phyloP scores from a whole-genome alignment of 2,888 invertebrate genomes.

The Drosophila kokeensis region DNA sequence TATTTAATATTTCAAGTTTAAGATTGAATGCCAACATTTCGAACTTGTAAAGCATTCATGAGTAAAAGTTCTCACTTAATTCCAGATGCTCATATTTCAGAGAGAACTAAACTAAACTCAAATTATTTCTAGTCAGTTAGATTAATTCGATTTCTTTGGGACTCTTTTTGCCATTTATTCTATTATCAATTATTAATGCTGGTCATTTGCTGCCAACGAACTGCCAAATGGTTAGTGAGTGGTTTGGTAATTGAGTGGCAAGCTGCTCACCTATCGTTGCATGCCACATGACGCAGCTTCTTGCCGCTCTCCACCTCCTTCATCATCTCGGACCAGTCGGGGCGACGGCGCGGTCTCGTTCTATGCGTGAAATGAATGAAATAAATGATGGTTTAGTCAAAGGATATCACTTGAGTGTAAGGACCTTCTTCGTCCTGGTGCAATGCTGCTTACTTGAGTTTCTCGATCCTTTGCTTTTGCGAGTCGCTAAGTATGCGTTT shows the following conservation, averaged over 20 bases:
- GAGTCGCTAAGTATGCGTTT: conserved; percentile 87
- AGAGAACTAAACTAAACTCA: neutral
- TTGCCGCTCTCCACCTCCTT: conserved; percentile 94
- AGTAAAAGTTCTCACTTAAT: neutral
- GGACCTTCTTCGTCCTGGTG: neutral
- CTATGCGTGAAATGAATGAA: conserved; percentile 80
- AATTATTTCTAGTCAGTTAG: neutral
- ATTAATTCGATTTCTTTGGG: conserved; percentile 3
- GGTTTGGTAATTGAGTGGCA: conserved; percentile 1
- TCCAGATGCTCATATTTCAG: neutral
- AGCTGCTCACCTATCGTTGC: conserved; percentile 90
- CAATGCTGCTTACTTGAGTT: conserved; percentile 86
- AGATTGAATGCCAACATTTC: neutral
- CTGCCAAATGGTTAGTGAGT: neutral
- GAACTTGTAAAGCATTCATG: neutral
- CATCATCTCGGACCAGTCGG: conserved; percentile 96
- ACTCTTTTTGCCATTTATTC: neutral
- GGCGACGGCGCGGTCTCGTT: conserved; percentile 91
- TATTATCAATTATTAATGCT: conserved; percentile 18
- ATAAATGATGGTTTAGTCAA: conserved; percentile 46
- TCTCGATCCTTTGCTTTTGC: conserved; percentile 89
- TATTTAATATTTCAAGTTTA: neutral
- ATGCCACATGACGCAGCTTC: conserved; percentile 92
- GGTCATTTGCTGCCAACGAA: conserved; percentile 6
- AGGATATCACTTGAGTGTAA: neutral